Base-by-base conservation (phyloP, 2,797 vertebrate species). In the Borostomias antarcticus region DNA sequence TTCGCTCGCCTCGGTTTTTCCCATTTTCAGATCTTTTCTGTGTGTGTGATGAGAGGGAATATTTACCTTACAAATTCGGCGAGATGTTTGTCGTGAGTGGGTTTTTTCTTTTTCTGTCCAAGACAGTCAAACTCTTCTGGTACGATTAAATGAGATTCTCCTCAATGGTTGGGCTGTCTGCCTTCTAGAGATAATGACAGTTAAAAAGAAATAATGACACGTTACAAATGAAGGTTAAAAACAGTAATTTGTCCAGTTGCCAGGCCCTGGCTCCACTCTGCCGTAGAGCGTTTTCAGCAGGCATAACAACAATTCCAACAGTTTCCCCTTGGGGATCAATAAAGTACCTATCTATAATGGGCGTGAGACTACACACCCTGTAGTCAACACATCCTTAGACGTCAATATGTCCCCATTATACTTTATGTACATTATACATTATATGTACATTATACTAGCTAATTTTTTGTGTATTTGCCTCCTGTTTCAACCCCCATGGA, bases 21-120 rank as follows among this genome's bases (percentile, higher is more conserved):
- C 4, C 40, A 45, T 1, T 54, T 64, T 58, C 51, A 26, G 40
- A 21, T 73, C 57, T 75, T 58, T 57, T 73, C 66, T 17, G 21
- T 58, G 35, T 62, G 59, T 52, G 19, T 67, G 59, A 56, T 74
- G 63, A 69, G 79, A 64, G 68, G 68, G 45, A 72, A 73, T 75
- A 56, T 40, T 57, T 1, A 37, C 45, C 51, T 29, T 7, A 26
- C 52, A 32, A 50, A 29, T n/a, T 66, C 33, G 15, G 9, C 4
- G 1, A 33, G 9, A 32, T 29, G 29, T 47, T 13, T 35, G 15
- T 40, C 1, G 1, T 10, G 8, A 10, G 0, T 45, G 15, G 15
- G n/a, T 13, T 45, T 4, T 52, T 21, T 29, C 4, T 52, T 9
- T 7, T 17, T 66, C 25, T 45, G 45, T 35, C 30, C 2, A 30